Evolutionary conservation across 2,113 vertebrate genomes (phyloP).

Genomic region (Xerus inauris): DNA sequence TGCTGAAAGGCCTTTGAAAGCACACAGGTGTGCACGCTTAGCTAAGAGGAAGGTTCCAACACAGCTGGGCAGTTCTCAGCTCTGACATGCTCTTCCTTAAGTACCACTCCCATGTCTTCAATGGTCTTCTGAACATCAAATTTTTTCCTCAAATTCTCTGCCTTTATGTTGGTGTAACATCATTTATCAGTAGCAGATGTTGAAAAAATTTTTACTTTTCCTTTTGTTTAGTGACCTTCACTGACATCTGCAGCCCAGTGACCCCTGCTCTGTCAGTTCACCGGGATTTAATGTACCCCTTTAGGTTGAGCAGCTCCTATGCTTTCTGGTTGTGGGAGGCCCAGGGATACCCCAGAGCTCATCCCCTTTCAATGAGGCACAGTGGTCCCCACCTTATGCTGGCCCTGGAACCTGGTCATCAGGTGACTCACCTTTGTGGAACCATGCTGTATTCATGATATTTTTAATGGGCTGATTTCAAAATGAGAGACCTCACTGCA

Average conservation of each 20-base stretch:
- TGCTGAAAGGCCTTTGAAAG: background rate
- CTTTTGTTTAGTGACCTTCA: background rate
- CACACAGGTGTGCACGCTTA: accelerated
- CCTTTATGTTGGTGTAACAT: background rate
- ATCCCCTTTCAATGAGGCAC: background rate
- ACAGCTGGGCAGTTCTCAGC: accelerated
- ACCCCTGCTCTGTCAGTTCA: accelerated
- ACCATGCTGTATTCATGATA: accelerated
- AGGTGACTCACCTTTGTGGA: too few relatives aligned
- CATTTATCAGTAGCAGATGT: background rate
- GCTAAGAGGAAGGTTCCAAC: background rate
- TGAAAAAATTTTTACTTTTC: too few relatives aligned
- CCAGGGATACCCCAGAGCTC: accelerated
- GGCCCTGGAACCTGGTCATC: accelerated
- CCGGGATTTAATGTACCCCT: accelerated
- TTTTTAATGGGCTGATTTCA: background rate
- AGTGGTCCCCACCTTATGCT: too few relatives aligned
- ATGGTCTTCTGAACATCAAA: accelerated
- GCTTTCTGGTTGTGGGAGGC: background rate
- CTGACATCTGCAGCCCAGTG: background rate
- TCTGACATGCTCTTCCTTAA: accelerated
- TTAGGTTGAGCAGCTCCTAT: accelerated
- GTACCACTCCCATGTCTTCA: accelerated
- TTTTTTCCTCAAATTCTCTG: background rate
- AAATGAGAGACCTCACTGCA: too few relatives aligned